Evolutionary conservation across 1,140 invertebrate genomes (phyloP).

Genomic region (Uloborus diversus): DNA sequence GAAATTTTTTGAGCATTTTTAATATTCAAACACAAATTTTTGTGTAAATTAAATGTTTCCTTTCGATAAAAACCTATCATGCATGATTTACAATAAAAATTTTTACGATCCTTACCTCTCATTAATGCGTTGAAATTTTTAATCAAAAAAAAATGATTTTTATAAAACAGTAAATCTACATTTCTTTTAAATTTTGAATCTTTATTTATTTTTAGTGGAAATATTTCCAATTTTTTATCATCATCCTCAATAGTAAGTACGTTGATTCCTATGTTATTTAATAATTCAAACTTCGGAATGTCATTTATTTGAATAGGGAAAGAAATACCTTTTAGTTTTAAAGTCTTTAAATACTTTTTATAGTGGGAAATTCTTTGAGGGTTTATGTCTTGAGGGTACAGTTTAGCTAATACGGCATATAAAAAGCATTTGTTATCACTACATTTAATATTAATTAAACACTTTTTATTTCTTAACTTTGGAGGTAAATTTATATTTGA

Average conservation of each 20-base stretch:
- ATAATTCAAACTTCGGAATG: not conserved
- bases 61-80: slow-evolving; percentile 5
- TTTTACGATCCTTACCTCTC: not conserved
- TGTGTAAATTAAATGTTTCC: not conserved
- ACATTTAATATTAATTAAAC: slow-evolving; percentile 1
- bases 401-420: not conserved
- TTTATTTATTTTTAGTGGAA: not conserved
- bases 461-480: slow-evolving; percentile 7
- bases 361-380: not conserved
- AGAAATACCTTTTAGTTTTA: not conserved
- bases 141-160: slow-evolving; percentile 31
- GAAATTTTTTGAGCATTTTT: slow-evolving; percentile 11
- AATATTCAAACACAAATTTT: slow-evolving; percentile 1
- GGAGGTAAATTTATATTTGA: not conserved
- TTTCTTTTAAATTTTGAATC: slow-evolving; percentile 1
- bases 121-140: slow-evolving; percentile 20
- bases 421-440: slow-evolving; percentile 21
- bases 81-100: slow-evolving; percentile 19
- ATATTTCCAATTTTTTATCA: not conserved
- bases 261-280: not conserved
- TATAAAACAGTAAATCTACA: slow-evolving; percentile 8
- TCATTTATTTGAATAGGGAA: not conserved
- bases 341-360: not conserved
- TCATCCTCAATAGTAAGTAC: not conserved
- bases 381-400: slow-evolving; percentile 5